Evolutionary conservation across 2,888 invertebrate species (phyloP).

Genomic region (Ditula angustiorana): DNA sequence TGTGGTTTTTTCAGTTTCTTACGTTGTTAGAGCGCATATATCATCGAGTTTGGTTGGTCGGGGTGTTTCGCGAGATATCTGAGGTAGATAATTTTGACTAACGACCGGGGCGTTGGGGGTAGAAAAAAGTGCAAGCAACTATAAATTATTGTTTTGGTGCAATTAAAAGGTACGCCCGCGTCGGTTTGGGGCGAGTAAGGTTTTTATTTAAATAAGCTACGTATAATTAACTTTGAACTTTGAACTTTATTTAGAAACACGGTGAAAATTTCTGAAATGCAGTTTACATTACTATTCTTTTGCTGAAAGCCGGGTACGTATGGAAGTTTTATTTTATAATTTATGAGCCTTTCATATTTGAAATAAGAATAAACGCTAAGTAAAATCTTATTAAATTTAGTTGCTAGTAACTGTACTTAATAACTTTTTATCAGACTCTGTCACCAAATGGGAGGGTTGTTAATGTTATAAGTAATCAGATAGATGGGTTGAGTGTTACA

Average conservation of each 20-base stretch:
- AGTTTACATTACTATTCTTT: not conserved
- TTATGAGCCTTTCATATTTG: not conserved
- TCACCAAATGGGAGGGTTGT: too few species aligned
- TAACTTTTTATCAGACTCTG: too few species aligned
- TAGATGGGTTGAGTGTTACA: too few species aligned
- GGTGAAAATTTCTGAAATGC: not conserved
- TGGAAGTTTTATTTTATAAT: too few species aligned
- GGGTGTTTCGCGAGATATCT: slow-evolving; percentile 71
- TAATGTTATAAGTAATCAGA: too few species aligned
- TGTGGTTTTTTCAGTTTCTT: slow-evolving; percentile 63
- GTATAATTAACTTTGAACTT: slow-evolving; percentile 18
- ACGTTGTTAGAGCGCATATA: slow-evolving; percentile 69
- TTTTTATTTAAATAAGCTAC: slow-evolving; percentile 39
- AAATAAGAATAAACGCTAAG: not conserved
- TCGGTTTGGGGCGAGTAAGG: slow-evolving; percentile 42
- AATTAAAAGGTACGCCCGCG: slow-evolving; percentile 70
- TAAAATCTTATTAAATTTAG: too few species aligned
- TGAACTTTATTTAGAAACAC: not conserved
- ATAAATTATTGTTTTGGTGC: slow-evolving; percentile 79
- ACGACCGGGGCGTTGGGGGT: slow-evolving; percentile 65
- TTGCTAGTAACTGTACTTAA: too few species aligned
- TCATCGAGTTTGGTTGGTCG: slow-evolving; percentile 59
- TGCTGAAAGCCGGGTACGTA: not conserved
- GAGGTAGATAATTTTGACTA: slow-evolving; percentile 82
- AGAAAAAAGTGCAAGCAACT: slow-evolving; percentile 71